Base-by-base conservation (phyloP, 2,888 invertebrate species). In the Parascotia fuliginaria region DNA sequence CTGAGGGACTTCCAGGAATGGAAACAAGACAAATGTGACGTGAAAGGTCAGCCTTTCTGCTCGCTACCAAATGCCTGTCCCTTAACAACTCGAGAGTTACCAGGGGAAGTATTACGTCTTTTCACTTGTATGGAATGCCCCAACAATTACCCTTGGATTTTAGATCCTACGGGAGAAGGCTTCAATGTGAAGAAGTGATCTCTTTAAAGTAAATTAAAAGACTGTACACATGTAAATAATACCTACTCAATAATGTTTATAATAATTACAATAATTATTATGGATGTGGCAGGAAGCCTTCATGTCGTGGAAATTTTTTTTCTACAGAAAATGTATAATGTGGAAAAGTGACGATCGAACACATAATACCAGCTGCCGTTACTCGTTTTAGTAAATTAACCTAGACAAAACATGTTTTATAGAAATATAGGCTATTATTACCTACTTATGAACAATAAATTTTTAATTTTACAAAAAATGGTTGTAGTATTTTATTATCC, bases 61-160 rank as follows among this genome's bases (percentile, higher is more conserved):
- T 98, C 97, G 1, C 88, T 98, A 71, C 98, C 98, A 50, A 98
- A 98, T 79, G 96, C 97, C 44, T 98, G 98, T 83, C 96, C 97
- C 9, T 88, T 98, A 70, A 97, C 95, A 36, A 98, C 98, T 53
- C 93, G 97, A 75, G 98, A 98, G 88, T 90, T 98, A 65, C 98
- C 98, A 24, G 98, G 98, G 57, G 98, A 98, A 89, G 97, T 97
- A 38, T 94, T 98, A 38, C 96, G 98, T 83, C 94, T 98, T 51
- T 98, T 98, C 93, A 98, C 98, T 46, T 98, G 98, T 88, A 97
- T 98, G 96, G 98, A 98, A 86, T 98, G 98, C 85, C 98, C 98
- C 55, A 97, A 97, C 83, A 97, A 98, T 89, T 98, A 98, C 81
- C 98, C 98, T 46, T 98, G 98, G 98, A 95, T 98, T 77, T 93